Evolutionary conservation across 2,888 invertebrate genomes (phyloP).

Genomic region (Neria commutata): DNA sequence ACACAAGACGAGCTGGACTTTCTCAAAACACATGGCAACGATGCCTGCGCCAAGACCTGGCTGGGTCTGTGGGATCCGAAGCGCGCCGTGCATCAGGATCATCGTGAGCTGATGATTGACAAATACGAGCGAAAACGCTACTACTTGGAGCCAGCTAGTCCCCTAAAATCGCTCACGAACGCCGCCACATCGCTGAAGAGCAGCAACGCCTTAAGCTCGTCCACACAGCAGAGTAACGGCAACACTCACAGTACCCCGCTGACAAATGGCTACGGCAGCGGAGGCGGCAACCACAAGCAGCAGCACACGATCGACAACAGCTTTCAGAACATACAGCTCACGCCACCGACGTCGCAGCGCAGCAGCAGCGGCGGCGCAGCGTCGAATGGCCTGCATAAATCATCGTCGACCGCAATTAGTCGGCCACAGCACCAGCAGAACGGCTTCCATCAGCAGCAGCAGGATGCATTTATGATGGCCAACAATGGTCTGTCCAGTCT

Average conservation of each 20-base stretch:
- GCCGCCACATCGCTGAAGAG: slow-evolving; percentile 53
- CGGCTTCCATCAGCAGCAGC: slow-evolving; percentile 31
- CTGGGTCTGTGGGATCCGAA: slow-evolving; percentile 86
- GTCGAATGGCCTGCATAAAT: slow-evolving; percentile 52
- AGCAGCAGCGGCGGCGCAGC: too few species aligned
- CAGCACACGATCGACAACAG: slow-evolving; percentile 39
- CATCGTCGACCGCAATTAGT: slow-evolving; percentile 53
- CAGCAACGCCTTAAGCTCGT: slow-evolving; percentile 28
- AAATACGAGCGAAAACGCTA: slow-evolving; percentile 91
- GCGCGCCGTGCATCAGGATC: slow-evolving; percentile 85
- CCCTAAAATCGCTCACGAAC: slow-evolving; percentile 60
- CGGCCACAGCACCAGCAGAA: slow-evolving; percentile 46
- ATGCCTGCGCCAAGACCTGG: slow-evolving; percentile 92
- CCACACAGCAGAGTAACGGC: slow-evolving; percentile 27
- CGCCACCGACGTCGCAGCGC: slow-evolving; percentile 59
- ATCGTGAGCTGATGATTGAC: slow-evolving; percentile 90
- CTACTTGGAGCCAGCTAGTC: slow-evolving; percentile 62
- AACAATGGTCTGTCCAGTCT: slow-evolving; percentile 44
- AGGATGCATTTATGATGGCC: slow-evolving; percentile 31
- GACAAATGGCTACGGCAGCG: slow-evolving; percentile 13
- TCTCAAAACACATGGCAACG: slow-evolving; percentile 88
- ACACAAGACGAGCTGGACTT: slow-evolving; percentile 94
- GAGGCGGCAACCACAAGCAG: slow-evolving; percentile 36
- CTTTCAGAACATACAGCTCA: slow-evolving; percentile 56
- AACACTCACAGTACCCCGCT: slow-evolving; percentile 22